Base-by-base conservation (phyloP, 2,888 invertebrate species). In the Mellilla xanthometata region DNA sequence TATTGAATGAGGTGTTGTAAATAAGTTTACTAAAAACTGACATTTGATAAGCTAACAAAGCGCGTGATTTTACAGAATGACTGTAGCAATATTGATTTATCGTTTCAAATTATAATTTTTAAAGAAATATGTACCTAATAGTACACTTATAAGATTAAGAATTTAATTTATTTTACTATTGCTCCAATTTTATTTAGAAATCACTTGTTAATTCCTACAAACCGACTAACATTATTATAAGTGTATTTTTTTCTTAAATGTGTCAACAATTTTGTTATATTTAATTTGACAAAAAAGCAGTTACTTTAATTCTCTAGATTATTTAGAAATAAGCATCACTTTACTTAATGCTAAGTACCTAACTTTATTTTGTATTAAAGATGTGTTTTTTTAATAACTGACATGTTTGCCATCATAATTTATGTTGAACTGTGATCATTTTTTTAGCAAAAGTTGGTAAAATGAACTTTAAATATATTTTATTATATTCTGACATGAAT, bases 351-450 rank as follows among this genome's bases (percentile, higher is more conserved):
- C 40, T 78, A 76, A 73, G 72, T 76, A 79, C 66, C 69, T 80
- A 68, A 76, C 56, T 61, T 60, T 68, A 72, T 38, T 56, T 62
- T 66, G 62, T 56, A 50, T 42, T 59, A 5, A 69, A 79, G 58
- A 68, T 65, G 60, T 65, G 71, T 74, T 72, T 69, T 54, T 69
- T 64, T 68, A 65, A 61, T 34, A 26, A 61, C 54, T 42, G 65
- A 68, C 62, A 59, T 62, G 59, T 75, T 81, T 87, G 88, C 88
- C 88, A 89, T 88, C 73, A 74, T 76, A 48, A 81, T 81, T 83
- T 83, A 82, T 84, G 82, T 82, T 83, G 71, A 82, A 86, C 88
- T 88, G 88, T 88, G 88, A 88, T 87, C 76, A 43, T 76, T 76
- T 59, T 76, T 72, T 86, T 83, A 82, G 82, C 86, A 80, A 76